These are phyloP conservation scores for Invenusta paracnida DNA, from an alignment of 2,888 invertebrate genomes.

Conservation along the genomic window DNA sequence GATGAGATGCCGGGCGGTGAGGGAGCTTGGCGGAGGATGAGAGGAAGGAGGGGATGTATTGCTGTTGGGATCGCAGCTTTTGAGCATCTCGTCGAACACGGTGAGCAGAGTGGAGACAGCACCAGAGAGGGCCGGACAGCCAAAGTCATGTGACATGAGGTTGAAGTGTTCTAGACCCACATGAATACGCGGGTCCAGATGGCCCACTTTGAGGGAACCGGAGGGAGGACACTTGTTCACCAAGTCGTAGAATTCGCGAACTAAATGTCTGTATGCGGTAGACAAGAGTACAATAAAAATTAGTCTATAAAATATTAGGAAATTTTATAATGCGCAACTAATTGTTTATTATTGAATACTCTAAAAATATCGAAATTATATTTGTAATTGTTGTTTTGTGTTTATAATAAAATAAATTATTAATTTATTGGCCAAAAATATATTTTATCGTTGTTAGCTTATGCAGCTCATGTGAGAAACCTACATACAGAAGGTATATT, in stretches of 20 bases:
- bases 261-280: neutral
- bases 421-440: too few species aligned
- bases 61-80: neutral
- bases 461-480: too few species aligned
- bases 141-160: neutral
- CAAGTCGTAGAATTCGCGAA: neutral
- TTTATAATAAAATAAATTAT: too few species aligned
- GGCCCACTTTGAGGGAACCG: neutral
- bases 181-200: neutral
- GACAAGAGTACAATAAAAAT: too few species aligned
- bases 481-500: too few species aligned
- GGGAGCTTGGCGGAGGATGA: neutral
- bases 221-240: neutral
- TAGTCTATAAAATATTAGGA: too few species aligned
- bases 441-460: too few species aligned
- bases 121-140: neutral
- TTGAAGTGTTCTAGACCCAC: neutral
- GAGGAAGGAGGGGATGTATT: neutral
- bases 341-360: too few species aligned
- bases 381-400: too few species aligned
- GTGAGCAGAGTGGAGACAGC: neutral
- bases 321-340: too few species aligned
- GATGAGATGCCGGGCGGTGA: too few species aligned
- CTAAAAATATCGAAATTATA: too few species aligned
- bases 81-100: neutral